Base-by-base conservation (phyloP, 2,888 invertebrate species). In the Trachelus tabidus region DNA sequence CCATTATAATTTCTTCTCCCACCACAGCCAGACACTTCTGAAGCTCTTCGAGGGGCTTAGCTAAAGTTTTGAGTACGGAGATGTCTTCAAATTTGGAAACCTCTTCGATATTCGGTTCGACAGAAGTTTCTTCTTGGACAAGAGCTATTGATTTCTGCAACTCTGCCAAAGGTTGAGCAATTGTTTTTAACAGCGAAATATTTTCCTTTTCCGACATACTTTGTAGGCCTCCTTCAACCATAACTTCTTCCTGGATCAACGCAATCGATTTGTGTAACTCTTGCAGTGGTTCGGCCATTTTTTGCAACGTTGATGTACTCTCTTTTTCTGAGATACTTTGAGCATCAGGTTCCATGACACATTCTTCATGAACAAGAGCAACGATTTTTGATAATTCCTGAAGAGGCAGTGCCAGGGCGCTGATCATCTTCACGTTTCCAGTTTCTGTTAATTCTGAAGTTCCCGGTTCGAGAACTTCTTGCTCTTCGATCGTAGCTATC, bases 11-110 rank as follows among this genome's bases (percentile, higher is more conserved):
- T 34, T 85, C 84, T 35, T 87, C 76, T 35, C 93, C 92, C 69
- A 93, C 87, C 78, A 92, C 90, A 90, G 92, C 92, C 80, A 93
- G 87, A 69, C 92, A 92, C 12, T 86, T 92, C 74, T 92, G 89
- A 73, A 93, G 85, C 81, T 93, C 93, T 68, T 92, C 90, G 75
- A 93, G 87, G 30, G 93, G 92, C 79, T 92, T 90, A 56, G 93
- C 93, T 23, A 93, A 88, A 4, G 92, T 91, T 76, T 92, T 89
- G 68, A 92, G 85, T 6, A 92, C 83, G 1, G 88, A 85, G 11
- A 73, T 76, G 11, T 40, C 78, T 0, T 79, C 79, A 1, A 23
- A 30, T 4, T n/a, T 73, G 11, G 81, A 81, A 0, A 76, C 74
- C 34, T 82, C 82, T 77, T 88, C 80, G 77, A 83, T 77, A 77